Conservation (phyloP, 2,113 vertebrate species). For the Sterrhoptilus dennistouni region DNA sequence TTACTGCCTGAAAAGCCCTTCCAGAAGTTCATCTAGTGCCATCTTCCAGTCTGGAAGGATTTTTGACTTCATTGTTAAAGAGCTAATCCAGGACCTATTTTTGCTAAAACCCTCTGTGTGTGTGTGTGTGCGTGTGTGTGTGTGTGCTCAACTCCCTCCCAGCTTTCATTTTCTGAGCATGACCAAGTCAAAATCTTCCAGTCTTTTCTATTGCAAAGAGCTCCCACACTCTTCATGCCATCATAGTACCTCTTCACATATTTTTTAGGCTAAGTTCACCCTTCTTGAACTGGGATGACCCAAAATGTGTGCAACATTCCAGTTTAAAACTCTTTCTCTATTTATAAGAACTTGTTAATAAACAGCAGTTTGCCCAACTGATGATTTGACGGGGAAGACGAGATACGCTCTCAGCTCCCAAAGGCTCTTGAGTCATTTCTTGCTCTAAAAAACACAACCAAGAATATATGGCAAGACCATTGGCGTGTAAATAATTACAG, state of each 20-base stretch:
- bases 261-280: background rate
- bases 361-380: background rate
- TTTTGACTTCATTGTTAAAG: background rate
- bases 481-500: background rate
- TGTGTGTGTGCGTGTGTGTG: rapidly evolving
- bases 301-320: background rate
- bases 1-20: background rate
- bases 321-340: background rate
- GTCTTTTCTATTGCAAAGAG: background rate
- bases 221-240: background rate
- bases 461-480: background rate
- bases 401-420: background rate
- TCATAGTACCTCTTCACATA: background rate
- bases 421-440: background rate
- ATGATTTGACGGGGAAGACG: background rate
- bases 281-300: background rate
- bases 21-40: background rate
- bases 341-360: background rate
- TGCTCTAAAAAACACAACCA: background rate
- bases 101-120: background rate
- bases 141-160: background rate
- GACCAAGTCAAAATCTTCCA: background rate
- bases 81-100: background rate
- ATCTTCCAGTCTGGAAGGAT: background rate
- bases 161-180: background rate